Conservation (phyloP, 2,888 invertebrate species). For the Sarcophaga caerulescens region DNA sequence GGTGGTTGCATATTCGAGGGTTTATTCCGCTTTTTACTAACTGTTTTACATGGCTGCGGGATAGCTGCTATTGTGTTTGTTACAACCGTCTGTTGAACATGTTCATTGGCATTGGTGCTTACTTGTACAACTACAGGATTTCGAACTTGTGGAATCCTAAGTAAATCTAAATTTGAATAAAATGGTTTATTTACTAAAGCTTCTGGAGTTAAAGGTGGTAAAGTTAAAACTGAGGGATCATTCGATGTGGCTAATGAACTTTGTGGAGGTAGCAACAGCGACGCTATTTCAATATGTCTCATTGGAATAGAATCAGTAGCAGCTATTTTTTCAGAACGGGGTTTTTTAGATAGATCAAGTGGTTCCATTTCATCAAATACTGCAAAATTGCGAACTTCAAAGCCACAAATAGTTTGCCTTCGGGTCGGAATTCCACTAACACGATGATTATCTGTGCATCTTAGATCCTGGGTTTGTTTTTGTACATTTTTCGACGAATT, state of each 20-base stretch:
- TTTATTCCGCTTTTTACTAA: conserved; percentile 65
- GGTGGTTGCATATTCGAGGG: neutral
- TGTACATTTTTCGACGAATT: conserved; percentile 64
- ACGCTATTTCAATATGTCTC: conserved; percentile 56
- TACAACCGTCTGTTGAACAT: conserved; percentile 23
- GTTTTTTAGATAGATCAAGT: conserved; percentile 78
- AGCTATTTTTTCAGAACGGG: conserved; percentile 69
- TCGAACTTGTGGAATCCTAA: conserved; percentile 77
- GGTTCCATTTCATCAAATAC: conserved; percentile 77
- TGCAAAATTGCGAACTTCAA: conserved; percentile 74
- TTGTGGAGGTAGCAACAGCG: conserved; percentile 49
- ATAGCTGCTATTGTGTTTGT: conserved; percentile 14
- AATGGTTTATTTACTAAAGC: conserved; percentile 71
- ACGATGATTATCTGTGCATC: conserved; percentile 64
- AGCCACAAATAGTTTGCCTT: conserved; percentile 78
- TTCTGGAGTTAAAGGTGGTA: conserved; percentile 60
- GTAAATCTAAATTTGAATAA: conserved; percentile 76
- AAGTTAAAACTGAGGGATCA: conserved; percentile 47
- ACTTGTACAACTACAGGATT: conserved; percentile 70
- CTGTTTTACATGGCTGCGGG: conserved; percentile 30
- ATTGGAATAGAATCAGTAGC: conserved; percentile 31
- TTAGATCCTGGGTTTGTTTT: conserved; percentile 64
- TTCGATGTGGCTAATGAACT: conserved; percentile 28
- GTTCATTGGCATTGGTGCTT: conserved; percentile 7
- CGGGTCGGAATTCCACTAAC: conserved; percentile 72